phyloP scores from a whole-genome alignment of 2,113 vertebrate genomes.

The Odobenus rosmarus region DNA sequence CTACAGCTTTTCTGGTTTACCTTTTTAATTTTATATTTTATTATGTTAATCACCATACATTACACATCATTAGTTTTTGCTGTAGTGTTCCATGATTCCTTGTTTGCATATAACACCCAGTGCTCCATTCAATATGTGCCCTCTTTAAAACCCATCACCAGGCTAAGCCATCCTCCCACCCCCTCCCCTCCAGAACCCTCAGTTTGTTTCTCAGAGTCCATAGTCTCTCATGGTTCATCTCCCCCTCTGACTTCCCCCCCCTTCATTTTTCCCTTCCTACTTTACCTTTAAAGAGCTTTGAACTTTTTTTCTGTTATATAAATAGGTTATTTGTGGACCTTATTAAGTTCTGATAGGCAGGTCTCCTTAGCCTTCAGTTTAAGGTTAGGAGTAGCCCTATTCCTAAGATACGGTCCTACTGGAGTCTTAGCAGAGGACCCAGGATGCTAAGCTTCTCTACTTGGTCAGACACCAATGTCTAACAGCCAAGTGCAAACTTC shows the following conservation, averaged over 20 bases:
- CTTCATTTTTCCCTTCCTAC: no score
- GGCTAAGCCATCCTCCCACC: no score
- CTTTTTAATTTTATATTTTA: neutral
- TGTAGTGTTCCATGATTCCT: no score
- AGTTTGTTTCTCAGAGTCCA: no score
- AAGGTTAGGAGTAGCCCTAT: neutral
- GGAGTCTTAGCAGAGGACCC: accelerated
- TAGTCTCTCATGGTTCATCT: no score
- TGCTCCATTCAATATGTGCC: no score
- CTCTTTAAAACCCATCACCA: no score
- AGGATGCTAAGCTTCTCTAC: neutral
- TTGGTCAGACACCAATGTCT: neutral
- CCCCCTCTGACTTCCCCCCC: no score
- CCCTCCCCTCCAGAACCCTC: no score
- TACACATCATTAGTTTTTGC: no score
- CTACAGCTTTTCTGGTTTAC: neutral
- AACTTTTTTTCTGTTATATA: neutral
- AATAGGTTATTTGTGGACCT: neutral
- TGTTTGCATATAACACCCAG: no score
- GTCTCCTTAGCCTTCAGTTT: neutral
- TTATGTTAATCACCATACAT: no score
- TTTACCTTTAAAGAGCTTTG: neutral
- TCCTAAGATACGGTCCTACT: neutral
- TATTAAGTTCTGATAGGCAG: neutral
- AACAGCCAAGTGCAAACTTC: neutral